Base-by-base conservation (phyloP, 2,797 vertebrate species). In the Gambusia yucatana region DNA sequence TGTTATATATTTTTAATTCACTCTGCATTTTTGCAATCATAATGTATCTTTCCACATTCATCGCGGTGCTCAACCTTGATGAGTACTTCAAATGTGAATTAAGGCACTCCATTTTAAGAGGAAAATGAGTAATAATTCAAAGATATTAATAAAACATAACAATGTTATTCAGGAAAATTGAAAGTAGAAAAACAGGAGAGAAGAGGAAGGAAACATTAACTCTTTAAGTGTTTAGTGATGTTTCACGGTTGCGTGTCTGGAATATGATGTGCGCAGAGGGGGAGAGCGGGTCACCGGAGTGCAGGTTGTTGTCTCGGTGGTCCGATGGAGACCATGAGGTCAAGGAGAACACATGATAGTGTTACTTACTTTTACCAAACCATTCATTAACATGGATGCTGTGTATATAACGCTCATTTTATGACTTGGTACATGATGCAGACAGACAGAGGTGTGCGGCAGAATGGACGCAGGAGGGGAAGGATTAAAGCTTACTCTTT, bases 41-140 rank as follows among this genome's bases (percentile, higher is more conserved):
- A 95, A 96, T 95, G 94, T 95, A 94, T 95, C 95, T 93, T 93
- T 96, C 93, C 87, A 95, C 93, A 95, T 94, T 95, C 87, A 93
- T 95, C 94, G 91, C 84, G 72, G 92, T 88, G 85, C 84, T 52
- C 88, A 84, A 93, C 92, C 95, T 94, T 96, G 95, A 96, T 96
- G 95, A 96, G 93, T 93, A 94, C 96, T 95, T 96, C 91, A 94
- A 91, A 96, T 95, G 94, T 95, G 95, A 96, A 96, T 96, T 96
- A 96, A 96, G 94, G 94, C 94, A 94, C 94, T 96, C 92, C 85
- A 95, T 96, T 95, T 96, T 94, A 88, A 94, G 93, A 94, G 92
- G 94, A 92, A 96, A 96, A 96, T 93, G 94, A 96, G 95, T 96
- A 96, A 96, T 96, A 96, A 96, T 96, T 96, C 94, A 96, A 91